Evolutionary conservation across 1,140 invertebrate genomes (phyloP), one percentile per base, ranked within the genome.

Genomic region (Zophobas morio): DNA sequence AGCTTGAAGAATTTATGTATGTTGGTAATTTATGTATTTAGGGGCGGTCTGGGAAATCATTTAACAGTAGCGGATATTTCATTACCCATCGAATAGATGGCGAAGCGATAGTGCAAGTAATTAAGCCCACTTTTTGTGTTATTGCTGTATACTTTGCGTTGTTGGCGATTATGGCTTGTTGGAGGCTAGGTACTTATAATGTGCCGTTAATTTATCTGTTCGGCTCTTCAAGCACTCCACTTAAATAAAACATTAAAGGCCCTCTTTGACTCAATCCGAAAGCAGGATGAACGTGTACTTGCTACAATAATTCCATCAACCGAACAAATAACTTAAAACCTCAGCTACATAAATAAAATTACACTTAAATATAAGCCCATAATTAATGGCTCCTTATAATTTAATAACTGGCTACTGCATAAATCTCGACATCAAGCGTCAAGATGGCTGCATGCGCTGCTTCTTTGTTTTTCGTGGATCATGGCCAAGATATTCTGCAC

Each of bases 331-430:
- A 76, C 75, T 75, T 63, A 37, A 63, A 75, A 75, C 74, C 56
- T 54, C 8, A 6, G 46, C 39, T 73, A 53, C 54, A 79, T 79
- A 77, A 77, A 79, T 79, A 75, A 77, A 74, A 49, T 66, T 60
- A 77, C 60, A 78, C 76, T 75, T 71, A 80, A 75, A 72, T 70
- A 60, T 77, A 78, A 80, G 63, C 20, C 71, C 70, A 63, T 79
- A 79, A 81, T 81, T 81, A 81, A 81, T 78, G 78, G 51, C 49
- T 76, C 36, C 60, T 77, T 77, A 79, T 70, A 75, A 81, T 80
- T 80, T 81, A 81, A 81, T 81, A 81, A 81, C 72, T 76, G 74
- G 72, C 75, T 77, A 81, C 75, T 46, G 53, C 71, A 77, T 81
- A 81, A 81, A 81, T 81, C 72, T 70, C 56, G 32, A 47, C 70